Evolutionary conservation across 2,113 vertebrate species (phyloP).

Genomic region (Nettapus auritus): DNA sequence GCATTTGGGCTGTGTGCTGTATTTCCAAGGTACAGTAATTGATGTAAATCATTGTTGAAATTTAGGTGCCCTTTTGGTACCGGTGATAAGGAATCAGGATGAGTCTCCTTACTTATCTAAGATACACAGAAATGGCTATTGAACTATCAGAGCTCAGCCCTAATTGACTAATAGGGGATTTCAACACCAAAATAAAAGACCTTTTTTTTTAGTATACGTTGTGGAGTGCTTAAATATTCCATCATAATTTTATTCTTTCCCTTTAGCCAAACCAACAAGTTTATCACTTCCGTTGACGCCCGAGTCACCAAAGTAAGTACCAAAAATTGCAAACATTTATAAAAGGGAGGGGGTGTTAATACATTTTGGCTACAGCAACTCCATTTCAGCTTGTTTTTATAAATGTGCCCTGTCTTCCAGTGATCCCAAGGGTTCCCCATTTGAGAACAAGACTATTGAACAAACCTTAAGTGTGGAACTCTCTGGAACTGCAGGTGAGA

Average conservation of each 20-base stretch:
- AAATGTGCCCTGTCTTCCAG: conserved; percentile 95
- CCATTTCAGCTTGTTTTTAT: conserved; percentile 88
- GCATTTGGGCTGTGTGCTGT: conserved; percentile 13
- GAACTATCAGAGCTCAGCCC: background rate
- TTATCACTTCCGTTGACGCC: conserved; percentile 99
- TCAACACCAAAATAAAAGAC: background rate
- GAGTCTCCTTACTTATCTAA: background rate
- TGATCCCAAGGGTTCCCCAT: conserved; percentile 99
- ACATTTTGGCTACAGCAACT: conserved; percentile 89
- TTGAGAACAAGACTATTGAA: conserved; percentile 99
- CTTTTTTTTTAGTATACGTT: background rate
- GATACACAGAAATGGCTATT: background rate
- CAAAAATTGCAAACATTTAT: conserved; percentile 88
- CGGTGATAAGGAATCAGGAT: background rate
- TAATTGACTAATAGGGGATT: background rate
- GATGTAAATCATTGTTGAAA: conserved; percentile 25
- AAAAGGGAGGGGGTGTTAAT: conserved; percentile 89
- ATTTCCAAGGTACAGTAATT: conserved; percentile 29
- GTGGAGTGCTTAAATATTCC: conserved; percentile 42
- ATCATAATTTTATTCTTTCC: conserved; percentile 76
- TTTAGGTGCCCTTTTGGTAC: background rate
- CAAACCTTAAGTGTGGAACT: conserved; percentile 99
- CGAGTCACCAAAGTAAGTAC: conserved; percentile 99
- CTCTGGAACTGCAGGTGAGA: conserved; percentile 99
- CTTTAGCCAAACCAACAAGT: conserved; percentile 98